Percentiles rank a stretch among this genome's conserved stretches.
These are phyloP conservation scores for Drosophila fungiperda DNA, from an alignment of 2,888 invertebrate genomes.

Conservation along the genomic window DNA sequence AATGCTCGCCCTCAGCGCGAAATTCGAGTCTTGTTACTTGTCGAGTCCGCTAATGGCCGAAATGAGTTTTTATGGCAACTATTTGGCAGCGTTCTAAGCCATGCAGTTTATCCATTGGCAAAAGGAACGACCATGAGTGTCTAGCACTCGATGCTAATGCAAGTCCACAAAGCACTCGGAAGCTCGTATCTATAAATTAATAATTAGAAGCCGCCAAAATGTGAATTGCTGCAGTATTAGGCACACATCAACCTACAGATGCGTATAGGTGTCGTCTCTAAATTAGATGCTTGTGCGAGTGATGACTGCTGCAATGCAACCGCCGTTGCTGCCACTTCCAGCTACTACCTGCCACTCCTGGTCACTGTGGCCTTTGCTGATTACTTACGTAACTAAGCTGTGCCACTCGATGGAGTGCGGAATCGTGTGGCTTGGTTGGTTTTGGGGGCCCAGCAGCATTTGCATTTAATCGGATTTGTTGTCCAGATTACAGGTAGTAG, in stretches of 20 bases:
- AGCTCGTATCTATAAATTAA: conserved; percentile 66
- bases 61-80: conserved; percentile 68
- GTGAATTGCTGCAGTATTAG: conserved; percentile 45
- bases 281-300: conserved; percentile 46
- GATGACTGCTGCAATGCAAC: conserved; percentile 70
- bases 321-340: conserved; percentile 30
- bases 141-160: conserved; percentile 34
- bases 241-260: conserved; percentile 8
- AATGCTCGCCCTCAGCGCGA: conserved; percentile 7
- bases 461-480: conserved; percentile 80
- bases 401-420: conserved; percentile 25
- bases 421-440: conserved; percentile 6
- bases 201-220: conserved; percentile 68
- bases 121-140: conserved; percentile 5
- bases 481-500: conserved; percentile 74
- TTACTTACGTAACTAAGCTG: conserved; percentile 79
- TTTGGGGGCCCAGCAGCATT: conserved; percentile 52
- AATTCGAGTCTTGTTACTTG: conserved; percentile 37
- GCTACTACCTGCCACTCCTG: not conserved
- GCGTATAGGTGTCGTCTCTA: conserved; percentile 20
- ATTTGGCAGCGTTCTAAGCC: conserved; percentile 44
- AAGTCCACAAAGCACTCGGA: conserved; percentile 28
- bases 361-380: conserved; percentile 49
- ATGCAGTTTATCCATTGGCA: conserved; percentile 39
- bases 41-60: conserved; percentile 56